A percentile compares a stretch with the other conserved stretches of the same genome.
These are phyloP conservation scores for Isotomurus palustris DNA, from an alignment of 2,888 invertebrate species.

Conservation along the genomic window DNA sequence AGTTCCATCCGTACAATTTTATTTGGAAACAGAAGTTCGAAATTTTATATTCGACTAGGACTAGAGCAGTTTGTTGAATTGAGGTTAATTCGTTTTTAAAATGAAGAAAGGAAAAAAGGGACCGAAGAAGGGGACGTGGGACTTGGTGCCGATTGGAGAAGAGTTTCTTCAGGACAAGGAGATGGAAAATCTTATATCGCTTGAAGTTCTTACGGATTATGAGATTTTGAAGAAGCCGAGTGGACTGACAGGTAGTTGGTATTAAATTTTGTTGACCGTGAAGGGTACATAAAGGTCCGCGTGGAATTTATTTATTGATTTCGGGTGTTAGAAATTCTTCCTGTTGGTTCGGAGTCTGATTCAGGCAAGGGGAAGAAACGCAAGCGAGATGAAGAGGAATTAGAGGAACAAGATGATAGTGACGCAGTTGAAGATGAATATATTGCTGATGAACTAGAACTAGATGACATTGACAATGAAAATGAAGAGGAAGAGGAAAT, in stretches of 20 bases:
- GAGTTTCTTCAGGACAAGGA: constrained; percentile 47
- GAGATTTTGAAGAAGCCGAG: constrained; percentile 53
- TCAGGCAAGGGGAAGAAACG: not conserved
- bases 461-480: constrained; percentile 48
- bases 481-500: constrained; percentile 29
- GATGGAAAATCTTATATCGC: constrained; percentile 67
- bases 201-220: constrained; percentile 73
- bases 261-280: too few relatives aligned
- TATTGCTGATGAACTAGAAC: constrained; percentile 3
- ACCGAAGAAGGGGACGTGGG: constrained; percentile 31
- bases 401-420: constrained; percentile 4
- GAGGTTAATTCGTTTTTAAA: too few relatives aligned
- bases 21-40: too few relatives aligned
- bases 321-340: too few relatives aligned
- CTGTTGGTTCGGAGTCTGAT: too few relatives aligned
- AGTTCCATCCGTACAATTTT: too few relatives aligned
- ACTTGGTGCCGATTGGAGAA: constrained; percentile 37
- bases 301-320: constrained; percentile 19
- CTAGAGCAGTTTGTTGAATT: too few relatives aligned
- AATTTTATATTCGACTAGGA: too few relatives aligned
- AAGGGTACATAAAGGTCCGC: constrained; percentile 46
- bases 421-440: constrained; percentile 29
- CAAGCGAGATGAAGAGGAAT: not conserved
- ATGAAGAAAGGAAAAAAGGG: not conserved
- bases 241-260: constrained; percentile 21